Conservation (phyloP, 2,888 invertebrate genomes). For the Cephus spinipes region DNA sequence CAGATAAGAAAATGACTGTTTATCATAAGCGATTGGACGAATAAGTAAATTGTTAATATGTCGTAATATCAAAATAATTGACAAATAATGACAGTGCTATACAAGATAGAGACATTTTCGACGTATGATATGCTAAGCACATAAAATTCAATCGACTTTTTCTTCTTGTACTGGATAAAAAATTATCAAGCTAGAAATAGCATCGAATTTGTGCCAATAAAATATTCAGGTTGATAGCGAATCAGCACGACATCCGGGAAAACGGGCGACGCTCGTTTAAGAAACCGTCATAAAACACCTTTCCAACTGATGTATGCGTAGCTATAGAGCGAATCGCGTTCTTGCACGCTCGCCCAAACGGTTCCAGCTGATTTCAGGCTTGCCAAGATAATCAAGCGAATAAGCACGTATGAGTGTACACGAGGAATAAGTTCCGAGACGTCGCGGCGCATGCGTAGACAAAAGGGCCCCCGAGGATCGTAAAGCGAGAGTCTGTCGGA, state of each 20-base stretch:
- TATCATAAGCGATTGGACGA: not conserved
- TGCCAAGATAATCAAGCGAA: not conserved
- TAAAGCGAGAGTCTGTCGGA: not conserved
- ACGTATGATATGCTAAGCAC: not conserved
- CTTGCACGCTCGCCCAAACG: not conserved
- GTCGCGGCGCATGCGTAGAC: not conserved
- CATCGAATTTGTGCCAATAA: not conserved
- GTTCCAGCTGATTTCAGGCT: not conserved
- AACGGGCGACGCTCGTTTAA: not conserved
- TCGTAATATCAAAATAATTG: too few relatives aligned
- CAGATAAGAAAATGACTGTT: too few relatives aligned
- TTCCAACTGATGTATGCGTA: not conserved
- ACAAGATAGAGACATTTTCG: not conserved
- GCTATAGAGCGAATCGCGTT: not conserved
- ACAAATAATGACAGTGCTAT: too few relatives aligned
- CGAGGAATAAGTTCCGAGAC: not conserved
- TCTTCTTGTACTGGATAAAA: not conserved
- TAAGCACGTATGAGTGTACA: not conserved
- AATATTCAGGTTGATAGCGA: not conserved
- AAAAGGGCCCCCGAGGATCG: not conserved
- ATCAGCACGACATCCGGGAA: not conserved
- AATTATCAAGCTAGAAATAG: not conserved
- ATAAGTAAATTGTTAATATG: not conserved
- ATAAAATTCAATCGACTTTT: not conserved
- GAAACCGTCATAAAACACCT: not conserved